phyloP scores from a whole-genome alignment of 2,113 vertebrate species.

The Nansenia antarctica region DNA sequence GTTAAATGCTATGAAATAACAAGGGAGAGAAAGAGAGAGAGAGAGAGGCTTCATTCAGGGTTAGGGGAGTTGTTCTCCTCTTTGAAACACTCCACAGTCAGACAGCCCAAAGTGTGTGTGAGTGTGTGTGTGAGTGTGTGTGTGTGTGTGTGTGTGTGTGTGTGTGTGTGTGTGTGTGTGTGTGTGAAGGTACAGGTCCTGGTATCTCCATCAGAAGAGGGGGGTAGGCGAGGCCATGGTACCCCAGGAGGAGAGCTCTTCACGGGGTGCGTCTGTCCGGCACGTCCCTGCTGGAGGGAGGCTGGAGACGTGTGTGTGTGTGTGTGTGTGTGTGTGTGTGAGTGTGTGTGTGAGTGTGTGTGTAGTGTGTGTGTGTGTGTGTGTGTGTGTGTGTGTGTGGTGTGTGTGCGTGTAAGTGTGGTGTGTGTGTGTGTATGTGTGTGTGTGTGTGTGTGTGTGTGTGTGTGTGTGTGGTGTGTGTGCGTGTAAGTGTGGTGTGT shows the following conservation, averaged over 20 bases:
- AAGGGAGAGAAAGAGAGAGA: background rate
- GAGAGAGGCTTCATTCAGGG: background rate
- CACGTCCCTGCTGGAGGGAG: background rate
- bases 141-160: background rate
- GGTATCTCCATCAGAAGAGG: conserved; percentile 1
- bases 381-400: no score
- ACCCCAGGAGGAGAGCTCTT: background rate
- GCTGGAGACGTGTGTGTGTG: no score
- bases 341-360: no score
- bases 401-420: no score
- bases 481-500: no score
- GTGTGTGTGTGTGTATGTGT: no score
- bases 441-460: no score
- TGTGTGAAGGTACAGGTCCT: background rate
- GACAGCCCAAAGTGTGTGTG: background rate
- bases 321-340: no score
- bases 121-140: background rate
- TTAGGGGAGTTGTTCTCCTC: background rate
- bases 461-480: no score
- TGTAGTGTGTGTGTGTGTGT: no score
- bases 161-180: background rate
- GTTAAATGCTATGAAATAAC: conserved; percentile 24
- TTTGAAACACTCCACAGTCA: background rate
- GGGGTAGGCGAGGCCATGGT: background rate
- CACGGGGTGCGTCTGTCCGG: background rate